Percentiles rank a stretch among this genome's conserved stretches.
Evolutionary conservation across 2,113 vertebrate genomes (phyloP).

Genomic region (Sus scrofa): T2T-Sscrofa CM000819.6:31345501-31346000

Average conservation of each 20-base stretch:
- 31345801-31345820: background rate
- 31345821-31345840: background rate
- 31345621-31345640: background rate
- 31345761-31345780: background rate
- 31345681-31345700: background rate
- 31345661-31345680: background rate
- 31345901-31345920: no score
- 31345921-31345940: no score
- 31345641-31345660: background rate
- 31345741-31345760: background rate
- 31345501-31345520: background rate
- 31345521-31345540: background rate
- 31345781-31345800: background rate
- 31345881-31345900: background rate
- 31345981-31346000: no score
- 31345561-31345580: background rate
- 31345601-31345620: background rate
- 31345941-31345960: no score
- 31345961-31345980: no score
- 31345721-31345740: background rate
- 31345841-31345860: background rate
- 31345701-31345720: background rate
- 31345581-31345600: background rate
- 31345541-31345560: background rate
- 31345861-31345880: background rate